Conservation (phyloP, 2,888 invertebrate genomes). For the Aproaerema taeniolella region DNA sequence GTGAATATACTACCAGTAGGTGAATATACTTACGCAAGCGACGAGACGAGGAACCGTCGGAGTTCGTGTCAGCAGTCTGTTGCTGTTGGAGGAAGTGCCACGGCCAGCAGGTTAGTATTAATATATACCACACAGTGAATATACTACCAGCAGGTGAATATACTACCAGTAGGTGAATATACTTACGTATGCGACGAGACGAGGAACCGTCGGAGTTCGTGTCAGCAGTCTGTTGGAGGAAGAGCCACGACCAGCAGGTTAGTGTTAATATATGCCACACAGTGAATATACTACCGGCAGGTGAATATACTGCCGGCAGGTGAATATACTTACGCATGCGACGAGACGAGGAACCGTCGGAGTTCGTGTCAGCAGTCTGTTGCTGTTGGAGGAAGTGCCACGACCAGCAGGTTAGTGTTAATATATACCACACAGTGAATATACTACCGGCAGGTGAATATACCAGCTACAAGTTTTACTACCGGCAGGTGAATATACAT, state of each 20-base stretch:
- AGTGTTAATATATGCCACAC: background rate
- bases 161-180: no score
- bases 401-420: no score
- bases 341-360: background rate
- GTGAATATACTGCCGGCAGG: background rate
- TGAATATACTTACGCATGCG: background rate
- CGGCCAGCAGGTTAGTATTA: no score
- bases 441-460: no score
- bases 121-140: no score
- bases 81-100: background rate
- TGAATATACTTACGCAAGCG: background rate
- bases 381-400: background rate
- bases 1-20: background rate
- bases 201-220: constrained; percentile 95
- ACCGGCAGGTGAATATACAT: no score
- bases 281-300: constrained; percentile 44
- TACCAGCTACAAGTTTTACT: no score
- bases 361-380: background rate
- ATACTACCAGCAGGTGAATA: no score
- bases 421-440: no score
- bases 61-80: background rate
- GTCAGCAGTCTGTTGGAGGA: constrained; percentile 96
- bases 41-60: background rate
- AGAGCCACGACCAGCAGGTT: constrained; percentile 63
- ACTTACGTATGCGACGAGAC: constrained; percentile 87